Conservation (phyloP, 1,140 invertebrate species). For the Homalodisca vitripennis region DNA sequence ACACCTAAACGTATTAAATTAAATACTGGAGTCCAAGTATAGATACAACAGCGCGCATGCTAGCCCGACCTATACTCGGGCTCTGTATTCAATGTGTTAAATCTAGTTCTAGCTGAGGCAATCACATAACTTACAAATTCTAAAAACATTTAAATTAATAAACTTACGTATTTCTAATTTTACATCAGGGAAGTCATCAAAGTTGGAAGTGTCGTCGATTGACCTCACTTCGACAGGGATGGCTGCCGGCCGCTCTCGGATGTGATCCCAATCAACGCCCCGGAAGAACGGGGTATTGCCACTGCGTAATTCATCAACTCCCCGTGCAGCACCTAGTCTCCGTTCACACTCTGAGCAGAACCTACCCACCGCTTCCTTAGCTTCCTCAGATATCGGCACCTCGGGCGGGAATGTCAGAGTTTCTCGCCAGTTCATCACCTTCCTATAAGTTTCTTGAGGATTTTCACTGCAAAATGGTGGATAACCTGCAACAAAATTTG, state of each 20-base stretch:
- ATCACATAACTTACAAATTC: too few relatives aligned
- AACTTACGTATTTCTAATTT: constrained; percentile 97
- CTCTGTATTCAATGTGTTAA: too few relatives aligned
- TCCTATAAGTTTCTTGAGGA: constrained; percentile 98
- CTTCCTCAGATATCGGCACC: constrained; percentile 96
- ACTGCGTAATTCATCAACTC: constrained; percentile 67
- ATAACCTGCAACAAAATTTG: constrained; percentile 65
- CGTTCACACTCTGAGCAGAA: constrained; percentile 96
- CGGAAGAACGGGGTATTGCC: constrained; percentile 75
- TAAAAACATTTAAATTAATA: too few relatives aligned
- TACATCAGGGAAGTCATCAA: constrained; percentile 99
- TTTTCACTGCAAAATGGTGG: constrained; percentile 99
- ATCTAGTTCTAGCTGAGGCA: too few relatives aligned
- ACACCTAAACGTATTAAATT: too few relatives aligned
- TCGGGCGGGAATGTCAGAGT: constrained; percentile 98
- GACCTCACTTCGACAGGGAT: constrained; percentile 93
- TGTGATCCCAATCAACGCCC: constrained; percentile 95
- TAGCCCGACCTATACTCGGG: too few relatives aligned
- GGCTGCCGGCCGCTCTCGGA: constrained; percentile 94
- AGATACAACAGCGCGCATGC: too few relatives aligned
- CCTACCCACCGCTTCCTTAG: constrained; percentile 74
- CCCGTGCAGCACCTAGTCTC: constrained; percentile 82
- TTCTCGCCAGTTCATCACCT: constrained; percentile 99
- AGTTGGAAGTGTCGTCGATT: constrained; percentile 98
- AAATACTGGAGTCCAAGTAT: too few relatives aligned